Evolutionary conservation across 2,888 invertebrate genomes (phyloP).

Genomic region (Lysandra bellargus): DNA sequence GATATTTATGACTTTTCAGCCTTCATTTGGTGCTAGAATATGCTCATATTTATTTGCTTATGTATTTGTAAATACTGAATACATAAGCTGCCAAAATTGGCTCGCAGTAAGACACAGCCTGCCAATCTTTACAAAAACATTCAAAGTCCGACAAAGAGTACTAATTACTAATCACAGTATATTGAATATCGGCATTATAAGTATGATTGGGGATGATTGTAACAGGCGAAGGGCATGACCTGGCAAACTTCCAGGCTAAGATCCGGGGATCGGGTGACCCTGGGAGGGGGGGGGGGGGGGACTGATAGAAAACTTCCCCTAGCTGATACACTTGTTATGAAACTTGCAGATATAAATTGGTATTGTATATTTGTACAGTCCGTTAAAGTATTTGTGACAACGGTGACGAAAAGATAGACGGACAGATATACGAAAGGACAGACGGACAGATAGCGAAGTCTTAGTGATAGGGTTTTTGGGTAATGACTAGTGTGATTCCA

Average conservation of each 20-base stretch:
- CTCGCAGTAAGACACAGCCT: no score
- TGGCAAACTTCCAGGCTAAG: slow-evolving; percentile 29
- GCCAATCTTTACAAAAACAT: background rate
- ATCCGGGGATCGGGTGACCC: background rate
- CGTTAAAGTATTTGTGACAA: background rate
- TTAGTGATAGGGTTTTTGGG: no score
- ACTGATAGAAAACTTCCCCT: slow-evolving; percentile 13
- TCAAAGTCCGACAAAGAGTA: background rate
- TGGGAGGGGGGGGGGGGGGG: background rate
- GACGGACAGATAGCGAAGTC: background rate
- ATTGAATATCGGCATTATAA: slow-evolving; percentile 1
- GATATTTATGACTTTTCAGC: no score
- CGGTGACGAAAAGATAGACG: background rate
- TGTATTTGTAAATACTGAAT: no score
- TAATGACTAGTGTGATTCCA: no score
- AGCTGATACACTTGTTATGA: slow-evolving; percentile 22
- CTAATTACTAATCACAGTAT: background rate
- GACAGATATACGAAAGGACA: background rate
- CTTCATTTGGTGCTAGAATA: no score
- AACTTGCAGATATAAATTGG: slow-evolving; percentile 3
- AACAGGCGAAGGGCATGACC: slow-evolving; percentile 21
- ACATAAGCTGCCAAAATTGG: no score
- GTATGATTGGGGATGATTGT: slow-evolving; percentile 15
- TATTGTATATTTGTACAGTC: background rate
- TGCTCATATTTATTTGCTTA: no score